Base-by-base conservation (phyloP, 2,797 vertebrate genomes). In the Microtus californicus region DNA sequence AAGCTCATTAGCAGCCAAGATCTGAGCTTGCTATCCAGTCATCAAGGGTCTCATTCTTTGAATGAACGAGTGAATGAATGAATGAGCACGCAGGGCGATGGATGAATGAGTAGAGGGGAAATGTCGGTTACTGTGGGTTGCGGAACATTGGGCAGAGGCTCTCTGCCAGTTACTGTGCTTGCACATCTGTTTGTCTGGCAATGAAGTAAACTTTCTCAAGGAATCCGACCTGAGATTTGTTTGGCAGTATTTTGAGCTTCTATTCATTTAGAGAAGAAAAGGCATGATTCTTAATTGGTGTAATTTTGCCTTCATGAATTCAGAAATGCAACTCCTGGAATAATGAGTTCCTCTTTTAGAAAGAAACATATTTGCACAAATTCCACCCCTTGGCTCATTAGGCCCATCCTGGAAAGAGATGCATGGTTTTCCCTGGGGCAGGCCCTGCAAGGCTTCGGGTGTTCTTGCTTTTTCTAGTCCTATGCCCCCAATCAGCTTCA, bases 251-350 rank as follows among this genome's bases (percentile, higher is more conserved):
- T 98, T 95, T 94, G 92, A 96, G 92, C 79, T 94, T 93, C 91
- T 92, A 40, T 97, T 96, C 89, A 95, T 95, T 95, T 96, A 80
- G 61, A 87, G 78, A 96, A 97, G 89, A 96, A 96, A 97, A 97
- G 80, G 37, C 89, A 77, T 79, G 89, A 91, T 97, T 96, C 95
- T 95, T 96, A 95, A 95, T 91, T 97, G 95, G 77, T 89, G 63
- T 96, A 71, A 63, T 92, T 43, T 80, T 97, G 92, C 79, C 95
- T 25, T 87, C 80, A 82, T 97, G 1, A 89, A 93, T 95, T 95
- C 73, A 92, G 31, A 94, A 97, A 80, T 88, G 13, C 17, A 56
- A 14, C 78, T 86, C 63, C 88, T 81, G 17, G 77, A 86, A 93
- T 91, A 95, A 95, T 95, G 90, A 97, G 40, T 69, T 88, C 95